Evolutionary conservation across 2,888 invertebrate genomes (phyloP).

Genomic region (Caenorhabditis macrosperma): DNA sequence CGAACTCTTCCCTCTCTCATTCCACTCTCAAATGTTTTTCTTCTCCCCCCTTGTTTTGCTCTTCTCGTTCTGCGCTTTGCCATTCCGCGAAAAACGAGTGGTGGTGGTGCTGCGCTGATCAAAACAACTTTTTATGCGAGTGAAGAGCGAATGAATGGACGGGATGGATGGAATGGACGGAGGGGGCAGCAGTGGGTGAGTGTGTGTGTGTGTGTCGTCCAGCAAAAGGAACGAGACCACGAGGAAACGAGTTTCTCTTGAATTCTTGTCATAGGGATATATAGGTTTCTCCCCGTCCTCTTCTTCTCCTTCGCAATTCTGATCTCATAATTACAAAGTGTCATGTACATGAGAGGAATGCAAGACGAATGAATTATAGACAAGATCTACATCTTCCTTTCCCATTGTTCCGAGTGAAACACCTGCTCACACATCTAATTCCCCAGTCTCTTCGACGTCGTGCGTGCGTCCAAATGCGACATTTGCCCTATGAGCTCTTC

Average conservation of each 20-base stretch:
- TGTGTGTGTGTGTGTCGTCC: not conserved
- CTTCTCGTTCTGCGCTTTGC: not conserved
- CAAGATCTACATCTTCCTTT: too few relatives aligned
- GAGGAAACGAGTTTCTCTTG: not conserved
- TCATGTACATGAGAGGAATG: too few relatives aligned
- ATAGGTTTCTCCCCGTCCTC: not conserved
- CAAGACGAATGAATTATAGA: too few relatives aligned
- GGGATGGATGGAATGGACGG: too few relatives aligned
- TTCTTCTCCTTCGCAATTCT: not conserved
- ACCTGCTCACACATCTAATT: conserved; percentile 7
- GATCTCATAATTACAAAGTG: not conserved
- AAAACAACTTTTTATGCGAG: not conserved
- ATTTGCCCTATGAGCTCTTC: not conserved
- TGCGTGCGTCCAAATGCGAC: too few relatives aligned
- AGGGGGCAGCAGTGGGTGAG: not conserved
- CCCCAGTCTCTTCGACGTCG: too few relatives aligned
- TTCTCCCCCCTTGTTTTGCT: conserved; percentile 1
- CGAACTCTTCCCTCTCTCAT: not conserved
- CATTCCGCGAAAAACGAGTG: not conserved
- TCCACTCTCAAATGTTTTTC: not conserved
- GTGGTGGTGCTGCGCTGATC: not conserved
- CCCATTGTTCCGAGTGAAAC: not conserved
- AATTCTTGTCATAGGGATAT: not conserved
- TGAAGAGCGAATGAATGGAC: not conserved
- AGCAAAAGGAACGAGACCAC: not conserved